Base-by-base conservation (phyloP, 2,113 vertebrate genomes). In the Myiozetetes cayanensis region DNA sequence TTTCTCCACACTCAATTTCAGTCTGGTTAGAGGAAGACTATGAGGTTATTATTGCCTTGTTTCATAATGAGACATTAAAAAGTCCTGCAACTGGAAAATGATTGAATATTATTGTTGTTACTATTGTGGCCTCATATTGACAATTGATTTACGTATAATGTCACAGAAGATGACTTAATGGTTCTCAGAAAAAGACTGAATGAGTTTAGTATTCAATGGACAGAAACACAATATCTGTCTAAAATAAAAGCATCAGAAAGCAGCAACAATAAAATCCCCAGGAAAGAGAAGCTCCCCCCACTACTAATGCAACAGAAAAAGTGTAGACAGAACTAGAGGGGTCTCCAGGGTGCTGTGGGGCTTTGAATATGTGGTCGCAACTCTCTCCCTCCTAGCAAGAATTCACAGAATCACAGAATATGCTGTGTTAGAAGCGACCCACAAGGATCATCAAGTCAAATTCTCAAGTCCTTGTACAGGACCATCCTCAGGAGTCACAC, bases 1-100 rank as follows among this genome's bases (percentile, higher is more conserved):
- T 67, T 85, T 88, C 92, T 43, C 79, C 76, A 49, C 37, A 82
- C 62, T 96, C 78, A 90, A 73, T 97, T 97, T 97, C 80, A 91
- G 55, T 76, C 91, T 74, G 80, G 65, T 89, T 96, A 90, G 27
- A 89, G 35, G 47, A 97, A 87, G 85, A 73, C 35, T 68, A 53
- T 87, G 90, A 95, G 65, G 35, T n/a, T 81, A 28, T 50, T 89
- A 83, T 86, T 91, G 12, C 52, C 87, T 87, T 91, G 53, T 86
- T 96, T 96, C 56, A 68, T 77, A 96, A 87, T 79, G 52, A 87
- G 61, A 49, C 62, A 73, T 82, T 88, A 88, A 93, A 84, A 63
- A 15, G 9, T 58, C 55, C 35, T 49, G 56, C 39, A 90, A 89
- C 55, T 89, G 62, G 21, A 91, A 67, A 94, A 94, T 43, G 70